Evolutionary conservation across 2,113 vertebrate genomes (phyloP).

Genomic region (Crotalus horridus): DNA sequence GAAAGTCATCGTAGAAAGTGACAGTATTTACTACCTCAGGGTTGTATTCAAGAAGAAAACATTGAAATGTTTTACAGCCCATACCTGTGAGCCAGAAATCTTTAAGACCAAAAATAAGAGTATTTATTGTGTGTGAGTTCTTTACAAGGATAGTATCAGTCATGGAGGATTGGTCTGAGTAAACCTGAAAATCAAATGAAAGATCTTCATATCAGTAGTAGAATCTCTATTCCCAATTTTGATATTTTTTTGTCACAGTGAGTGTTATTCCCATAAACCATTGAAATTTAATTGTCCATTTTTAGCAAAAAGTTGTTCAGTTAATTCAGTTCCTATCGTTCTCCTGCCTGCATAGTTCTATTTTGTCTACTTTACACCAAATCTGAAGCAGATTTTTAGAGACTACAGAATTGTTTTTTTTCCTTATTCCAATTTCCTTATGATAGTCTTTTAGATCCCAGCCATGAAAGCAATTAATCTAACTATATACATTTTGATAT

Average conservation of each 20-base stretch:
- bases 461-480: not conserved
- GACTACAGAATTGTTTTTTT: not conserved
- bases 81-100: not conserved
- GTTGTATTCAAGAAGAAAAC: not conserved
- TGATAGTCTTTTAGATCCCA: not conserved
- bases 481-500: not conserved
- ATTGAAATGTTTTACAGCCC: not conserved
- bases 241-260: not conserved
- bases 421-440: not conserved
- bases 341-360: not conserved
- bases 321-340: not conserved
- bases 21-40: not conserved
- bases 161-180: not conserved
- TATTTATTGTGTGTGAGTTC: too few species aligned
- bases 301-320: not conserved
- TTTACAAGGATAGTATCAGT: too few species aligned
- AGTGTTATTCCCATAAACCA: not conserved
- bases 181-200: not conserved
- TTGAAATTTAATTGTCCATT: not conserved
- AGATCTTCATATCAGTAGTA: not conserved
- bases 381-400: not conserved
- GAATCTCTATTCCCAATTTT: not conserved
- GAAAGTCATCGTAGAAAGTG: not conserved
- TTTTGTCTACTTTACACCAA: not conserved
- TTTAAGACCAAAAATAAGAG: not conserved